Evolutionary conservation across 2,113 vertebrate species (phyloP).

Genomic region (Pterophyllum scalare): DNA sequence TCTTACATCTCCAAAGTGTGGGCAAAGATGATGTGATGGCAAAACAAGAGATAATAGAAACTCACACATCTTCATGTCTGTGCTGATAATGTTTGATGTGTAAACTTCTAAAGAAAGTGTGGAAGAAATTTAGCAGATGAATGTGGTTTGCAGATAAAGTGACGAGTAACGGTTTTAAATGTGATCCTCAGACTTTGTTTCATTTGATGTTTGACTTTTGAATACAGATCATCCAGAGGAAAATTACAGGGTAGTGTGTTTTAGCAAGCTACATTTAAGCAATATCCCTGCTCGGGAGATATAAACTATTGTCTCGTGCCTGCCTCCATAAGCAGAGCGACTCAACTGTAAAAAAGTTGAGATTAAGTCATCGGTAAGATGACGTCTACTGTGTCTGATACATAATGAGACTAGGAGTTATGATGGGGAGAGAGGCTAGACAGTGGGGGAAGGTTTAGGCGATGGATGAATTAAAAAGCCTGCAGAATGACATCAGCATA

Average conservation of each 20-base stretch:
- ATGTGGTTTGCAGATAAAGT: slow-evolving; percentile 36
- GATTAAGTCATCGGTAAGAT: slow-evolving; percentile 74
- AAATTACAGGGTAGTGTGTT: slow-evolving; percentile 50
- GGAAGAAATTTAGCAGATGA: slow-evolving; percentile 24
- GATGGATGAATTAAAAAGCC: slow-evolving; percentile 66
- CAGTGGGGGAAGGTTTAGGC: slow-evolving; percentile 46
- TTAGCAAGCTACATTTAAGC: slow-evolving; percentile 33
- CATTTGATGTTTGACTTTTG: slow-evolving; percentile 52
- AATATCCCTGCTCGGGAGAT: slow-evolving; percentile 2
- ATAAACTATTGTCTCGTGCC: slow-evolving; percentile 39
- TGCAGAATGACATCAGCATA: slow-evolving; percentile 78
- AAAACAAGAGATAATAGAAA: slow-evolving; percentile 54
- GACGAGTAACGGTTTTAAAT: slow-evolving; percentile 17
- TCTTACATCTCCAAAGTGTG: slow-evolving; percentile 7
- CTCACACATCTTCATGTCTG: background rate
- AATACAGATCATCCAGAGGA: slow-evolving; percentile 28
- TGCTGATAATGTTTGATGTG: slow-evolving; percentile 15
- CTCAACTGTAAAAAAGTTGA: slow-evolving; percentile 61
- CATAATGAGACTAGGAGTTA: slow-evolving; percentile 56
- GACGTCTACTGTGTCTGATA: slow-evolving; percentile 63
- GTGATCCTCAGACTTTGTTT: slow-evolving; percentile 19
- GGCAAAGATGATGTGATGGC: slow-evolving; percentile 35
- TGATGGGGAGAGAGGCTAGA: slow-evolving; percentile 57
- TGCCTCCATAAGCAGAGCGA: background rate
- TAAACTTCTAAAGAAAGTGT: slow-evolving; percentile 28